These are phyloP conservation scores for Dryobota labecula DNA, from an alignment of 2,888 invertebrate genomes.

Conservation along the genomic window DNA sequence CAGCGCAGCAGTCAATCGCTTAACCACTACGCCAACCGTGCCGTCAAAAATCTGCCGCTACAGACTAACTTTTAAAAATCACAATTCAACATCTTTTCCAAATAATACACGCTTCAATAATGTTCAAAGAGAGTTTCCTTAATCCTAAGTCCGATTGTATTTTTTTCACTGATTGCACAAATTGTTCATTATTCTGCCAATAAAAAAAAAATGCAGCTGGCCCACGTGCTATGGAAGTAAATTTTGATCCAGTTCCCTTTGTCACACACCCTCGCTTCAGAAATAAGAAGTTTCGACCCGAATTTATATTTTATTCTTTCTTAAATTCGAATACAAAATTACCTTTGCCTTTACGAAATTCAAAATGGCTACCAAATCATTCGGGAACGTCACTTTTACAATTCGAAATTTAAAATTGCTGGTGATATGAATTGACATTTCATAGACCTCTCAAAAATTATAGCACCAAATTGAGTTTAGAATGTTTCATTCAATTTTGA, in stretches of 20 bases:
- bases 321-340: conserved; percentile 52
- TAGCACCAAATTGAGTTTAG: not conserved
- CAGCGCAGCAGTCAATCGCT: too few relatives aligned
- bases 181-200: conserved; percentile 50
- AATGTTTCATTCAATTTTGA: conserved; percentile 32
- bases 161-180: conserved; percentile 62
- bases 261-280: conserved; percentile 67
- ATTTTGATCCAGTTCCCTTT: conserved; percentile 76
- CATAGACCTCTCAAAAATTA: conserved; percentile 47
- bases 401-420: conserved; percentile 43
- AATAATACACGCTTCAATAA: conserved; percentile 52
- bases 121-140: conserved; percentile 53
- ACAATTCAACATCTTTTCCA: conserved; percentile 33
- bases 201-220: conserved; percentile 73
- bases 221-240: conserved; percentile 70
- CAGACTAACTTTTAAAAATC: conserved; percentile 23
- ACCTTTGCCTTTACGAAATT: conserved; percentile 43
- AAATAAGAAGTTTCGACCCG: conserved; percentile 57
- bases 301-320: conserved; percentile 57
- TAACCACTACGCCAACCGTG: too few relatives aligned
- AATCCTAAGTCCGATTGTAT: conserved; percentile 51
- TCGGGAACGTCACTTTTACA: not conserved
- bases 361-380: conserved; percentile 17
- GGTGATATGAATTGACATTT: conserved; percentile 55
- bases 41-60: too few relatives aligned